phyloP scores from a whole-genome alignment of 2,113 vertebrate genomes.

The Plestiodon gilberti region DNA sequence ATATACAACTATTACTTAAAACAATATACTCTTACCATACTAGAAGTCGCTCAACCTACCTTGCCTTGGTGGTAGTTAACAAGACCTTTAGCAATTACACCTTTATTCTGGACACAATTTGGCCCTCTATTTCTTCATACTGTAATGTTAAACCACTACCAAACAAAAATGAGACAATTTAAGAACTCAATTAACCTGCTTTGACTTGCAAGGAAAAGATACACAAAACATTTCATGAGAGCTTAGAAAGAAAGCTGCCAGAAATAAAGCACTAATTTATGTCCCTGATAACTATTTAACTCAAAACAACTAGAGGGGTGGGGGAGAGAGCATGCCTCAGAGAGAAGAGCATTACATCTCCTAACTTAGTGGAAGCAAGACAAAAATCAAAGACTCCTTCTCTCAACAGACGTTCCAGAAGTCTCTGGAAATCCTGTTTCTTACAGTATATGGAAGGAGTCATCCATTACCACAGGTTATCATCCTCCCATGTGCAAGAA shows the following conservation, averaged over 20 bases:
- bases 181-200: background rate
- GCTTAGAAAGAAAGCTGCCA: background rate
- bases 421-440: background rate
- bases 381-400: too few species aligned
- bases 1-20: too few species aligned
- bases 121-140: conserved; percentile 73
- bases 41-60: conserved; percentile 74
- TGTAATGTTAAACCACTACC: conserved; percentile 82
- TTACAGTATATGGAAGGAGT: background rate
- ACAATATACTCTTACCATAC: background rate
- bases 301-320: too few species aligned
- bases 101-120: conserved; percentile 78
- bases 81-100: conserved; percentile 80
- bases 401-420: background rate
- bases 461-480: background rate
- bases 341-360: too few species aligned
- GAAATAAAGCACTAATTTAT: too few species aligned
- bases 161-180: conserved; percentile 39
- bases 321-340: too few species aligned
- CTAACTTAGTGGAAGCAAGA: background rate
- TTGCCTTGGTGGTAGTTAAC: conserved; percentile 82
- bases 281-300: too few species aligned
- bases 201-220: background rate
- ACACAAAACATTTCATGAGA: background rate
- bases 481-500: background rate